These are phyloP conservation scores for Gobius niger DNA, from an alignment of 2,113 vertebrate species.

Conservation along the genomic window DNA sequence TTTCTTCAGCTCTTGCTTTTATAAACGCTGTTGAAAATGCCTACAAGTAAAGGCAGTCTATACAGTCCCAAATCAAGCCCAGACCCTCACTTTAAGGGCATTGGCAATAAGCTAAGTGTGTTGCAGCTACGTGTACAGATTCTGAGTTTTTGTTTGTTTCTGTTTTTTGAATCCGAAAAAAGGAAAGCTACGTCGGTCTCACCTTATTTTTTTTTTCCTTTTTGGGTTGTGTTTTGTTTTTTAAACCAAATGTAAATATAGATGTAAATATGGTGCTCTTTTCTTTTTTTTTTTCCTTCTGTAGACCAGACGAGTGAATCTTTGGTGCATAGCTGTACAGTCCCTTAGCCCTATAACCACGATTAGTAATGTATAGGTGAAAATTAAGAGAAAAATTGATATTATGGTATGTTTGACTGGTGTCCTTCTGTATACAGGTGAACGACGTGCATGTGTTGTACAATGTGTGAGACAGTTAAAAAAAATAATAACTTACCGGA, in stretches of 20 bases:
- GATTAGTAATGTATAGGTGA: conserved; percentile 77
- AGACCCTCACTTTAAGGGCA: conserved; percentile 81
- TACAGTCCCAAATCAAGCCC: not conserved
- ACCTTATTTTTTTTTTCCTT: conserved; percentile 56
- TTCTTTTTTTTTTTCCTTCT: conserved; percentile 41
- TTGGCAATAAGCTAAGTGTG: conserved; percentile 94
- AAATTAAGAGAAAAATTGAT: conserved; percentile 47
- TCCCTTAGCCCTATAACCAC: conserved; percentile 82
- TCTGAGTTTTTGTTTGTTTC: conserved; percentile 71
- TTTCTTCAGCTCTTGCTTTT: too few species aligned
- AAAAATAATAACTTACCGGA: conserved; percentile 85
- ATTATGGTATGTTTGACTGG: conserved; percentile 77
- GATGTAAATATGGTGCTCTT: conserved; percentile 91
- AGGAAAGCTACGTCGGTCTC: conserved; percentile 47
- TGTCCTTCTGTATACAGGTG: conserved; percentile 82
- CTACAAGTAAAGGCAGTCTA: not conserved
- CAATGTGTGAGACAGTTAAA: conserved; percentile 79
- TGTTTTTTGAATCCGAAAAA: conserved; percentile 71
- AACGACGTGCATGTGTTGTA: conserved; percentile 91
- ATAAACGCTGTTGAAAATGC: not conserved
- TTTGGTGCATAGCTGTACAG: conserved; percentile 87
- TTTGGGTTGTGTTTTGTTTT: conserved; percentile 29
- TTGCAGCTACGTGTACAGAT: conserved; percentile 90
- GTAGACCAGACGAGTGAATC: conserved; percentile 84
- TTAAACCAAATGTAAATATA: conserved; percentile 82